Base-by-base conservation (phyloP, 2,797 vertebrate genomes). In the Xiphophorus birchmanni region DNA sequence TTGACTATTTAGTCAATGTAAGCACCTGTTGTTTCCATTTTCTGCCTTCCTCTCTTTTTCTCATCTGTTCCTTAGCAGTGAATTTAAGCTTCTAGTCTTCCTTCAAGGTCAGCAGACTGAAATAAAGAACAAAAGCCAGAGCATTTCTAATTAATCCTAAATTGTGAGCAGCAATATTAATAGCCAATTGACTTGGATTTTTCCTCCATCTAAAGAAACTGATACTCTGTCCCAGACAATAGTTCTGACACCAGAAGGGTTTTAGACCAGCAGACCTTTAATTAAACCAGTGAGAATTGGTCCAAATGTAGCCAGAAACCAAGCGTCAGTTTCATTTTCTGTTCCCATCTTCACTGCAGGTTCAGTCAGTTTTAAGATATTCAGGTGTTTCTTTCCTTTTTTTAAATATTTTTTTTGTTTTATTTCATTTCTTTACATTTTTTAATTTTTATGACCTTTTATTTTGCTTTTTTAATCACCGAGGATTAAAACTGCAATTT, bases 141-240 rank as follows among this genome's bases (percentile, higher is more conserved):
- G 82, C 81, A 45, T 88, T 83, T 88, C 75, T 86, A 91, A 91
- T 89, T 89, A 76, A 91, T 90, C 83, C 37, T 56, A 83, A 82
- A 82, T 74, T 75, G 48, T 77, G 56, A 80, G 79, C 77, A 44
- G 48, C 74, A 81, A 82, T 84, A 80, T 85, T 81, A 78, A 48
- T 42, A 79, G 78, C 6, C 4, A 78, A 40, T 78, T 82, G 75
- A 75, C 75, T 65, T 76, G 5, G n/a, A 45, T 54, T 76, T 75
- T 42, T 60, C 29, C 40, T 47, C 17, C 58, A 35, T 65, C 18
- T 26, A 23, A 23, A 52, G 18, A 67, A 37, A 67, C 35, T 67
- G 15, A 67, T 40, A 67, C 18, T 21, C 18, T 18, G 9, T 40
- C 35, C 18, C 35, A 67, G 63, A 67, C 63, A 63, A 63, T 44